A percentile compares a stretch with the other conserved stretches of the same genome.
Conservation (phyloP, 1,140 invertebrate genomes). For the Euwallacea similis region DNA sequence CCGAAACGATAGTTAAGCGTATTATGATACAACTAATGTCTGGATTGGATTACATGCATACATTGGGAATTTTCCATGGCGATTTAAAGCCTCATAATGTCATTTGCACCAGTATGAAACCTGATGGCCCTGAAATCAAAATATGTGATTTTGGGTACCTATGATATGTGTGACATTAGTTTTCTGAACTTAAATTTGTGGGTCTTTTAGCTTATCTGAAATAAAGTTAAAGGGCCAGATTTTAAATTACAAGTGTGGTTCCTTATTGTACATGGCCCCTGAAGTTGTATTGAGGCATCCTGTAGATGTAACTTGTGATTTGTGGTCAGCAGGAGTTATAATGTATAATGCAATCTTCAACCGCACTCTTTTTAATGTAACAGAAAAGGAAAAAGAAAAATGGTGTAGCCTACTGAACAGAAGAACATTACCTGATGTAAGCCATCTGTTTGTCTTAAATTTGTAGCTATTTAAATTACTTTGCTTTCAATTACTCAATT, state of each 20-base stretch:
- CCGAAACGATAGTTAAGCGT: constrained; percentile 1
- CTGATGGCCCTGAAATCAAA: constrained; percentile 16
- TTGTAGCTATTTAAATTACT: too few species aligned
- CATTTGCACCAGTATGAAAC: neutral
- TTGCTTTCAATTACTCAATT: too few species aligned
- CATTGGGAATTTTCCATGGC: constrained; percentile 27
- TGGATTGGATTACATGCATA: constrained; percentile 26
- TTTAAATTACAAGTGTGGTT: constrained; percentile 12
- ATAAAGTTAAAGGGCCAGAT: constrained; percentile 8
- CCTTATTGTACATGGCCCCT: constrained; percentile 34
- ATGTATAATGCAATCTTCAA: constrained; percentile 32
- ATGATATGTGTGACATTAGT: constrained; percentile 1
- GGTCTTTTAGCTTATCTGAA: constrained; percentile 29
- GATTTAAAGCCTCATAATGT: constrained; percentile 34
- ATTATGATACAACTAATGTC: constrained; percentile 30
- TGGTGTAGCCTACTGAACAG: neutral
- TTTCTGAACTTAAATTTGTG: neutral
- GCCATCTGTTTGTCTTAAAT: too few species aligned
- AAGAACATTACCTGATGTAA: neutral
- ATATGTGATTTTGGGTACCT: constrained; percentile 35
- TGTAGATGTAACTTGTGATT: constrained; percentile 29
- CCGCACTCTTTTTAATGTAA: constrained; percentile 9
- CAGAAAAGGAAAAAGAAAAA: constrained; percentile 7
- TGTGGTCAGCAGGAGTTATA: constrained; percentile 36
- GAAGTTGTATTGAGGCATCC: constrained; percentile 18